Conservation (phyloP, 1,140 invertebrate species). For the Asbolus verrucosus region DNA sequence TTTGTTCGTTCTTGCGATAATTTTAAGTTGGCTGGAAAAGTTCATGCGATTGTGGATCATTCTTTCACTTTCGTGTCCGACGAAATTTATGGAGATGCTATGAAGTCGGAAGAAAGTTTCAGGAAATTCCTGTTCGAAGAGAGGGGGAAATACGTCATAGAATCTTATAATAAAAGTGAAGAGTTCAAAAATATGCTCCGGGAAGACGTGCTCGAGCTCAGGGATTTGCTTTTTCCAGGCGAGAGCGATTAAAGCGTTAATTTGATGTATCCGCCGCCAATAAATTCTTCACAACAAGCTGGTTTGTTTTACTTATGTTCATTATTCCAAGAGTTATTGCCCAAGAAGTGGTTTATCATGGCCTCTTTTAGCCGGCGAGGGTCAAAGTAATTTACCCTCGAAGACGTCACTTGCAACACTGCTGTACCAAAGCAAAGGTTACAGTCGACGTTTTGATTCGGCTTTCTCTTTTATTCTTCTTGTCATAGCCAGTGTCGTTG, state of each 20-base stretch:
- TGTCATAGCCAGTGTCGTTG: too few species aligned
- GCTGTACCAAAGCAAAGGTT: too few species aligned
- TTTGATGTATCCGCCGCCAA: slow-evolving; percentile 4
- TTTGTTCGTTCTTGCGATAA: slow-evolving; percentile 43
- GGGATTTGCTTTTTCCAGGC: slow-evolving; percentile 45
- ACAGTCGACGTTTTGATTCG: too few species aligned
- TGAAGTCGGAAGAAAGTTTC: slow-evolving; percentile 41
- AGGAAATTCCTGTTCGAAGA: slow-evolving; percentile 45
- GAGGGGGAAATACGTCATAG: slow-evolving; percentile 33
- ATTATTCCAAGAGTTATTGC: too few species aligned
- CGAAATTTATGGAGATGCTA: slow-evolving; percentile 12
- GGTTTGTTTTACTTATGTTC: not conserved
- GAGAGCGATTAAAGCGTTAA: not conserved
- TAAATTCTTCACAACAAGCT: not conserved
- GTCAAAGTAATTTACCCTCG: too few species aligned
- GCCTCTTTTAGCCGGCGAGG: too few species aligned
- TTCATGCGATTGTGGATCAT: slow-evolving; percentile 43
- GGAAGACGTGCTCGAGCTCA: slow-evolving; percentile 49
- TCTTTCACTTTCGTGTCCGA: slow-evolving; percentile 38
- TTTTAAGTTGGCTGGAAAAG: slow-evolving; percentile 40
- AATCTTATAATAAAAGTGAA: slow-evolving; percentile 28
- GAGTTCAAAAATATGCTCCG: slow-evolving; percentile 45
- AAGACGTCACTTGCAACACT: too few species aligned
- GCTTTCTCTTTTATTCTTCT: too few species aligned
- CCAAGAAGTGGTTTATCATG: too few species aligned